Evolutionary conservation across 2,888 invertebrate species (phyloP), one percentile per base, ranked within the genome.

Genomic region (Cosmia trapezina): DNA sequence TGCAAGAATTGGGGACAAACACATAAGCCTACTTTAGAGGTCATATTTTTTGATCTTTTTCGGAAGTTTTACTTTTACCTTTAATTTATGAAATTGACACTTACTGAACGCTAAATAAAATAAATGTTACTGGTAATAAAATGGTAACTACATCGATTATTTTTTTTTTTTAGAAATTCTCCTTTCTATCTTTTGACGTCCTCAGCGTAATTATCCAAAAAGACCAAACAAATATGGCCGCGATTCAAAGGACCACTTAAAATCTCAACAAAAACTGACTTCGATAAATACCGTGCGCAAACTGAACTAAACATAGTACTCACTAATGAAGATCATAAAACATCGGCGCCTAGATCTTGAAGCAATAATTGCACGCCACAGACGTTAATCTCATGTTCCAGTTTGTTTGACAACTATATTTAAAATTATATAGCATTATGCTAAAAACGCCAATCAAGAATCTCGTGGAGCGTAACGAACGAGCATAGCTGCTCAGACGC

Each of bases 401-500:
- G 74, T 81, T 81, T 70, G 70, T 73, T 81, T 85, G 84, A 83
- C 86, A 83, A 87, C 86, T 86, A 79, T 77, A 87, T 88, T 76
- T 75, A 81, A 77, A 86, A 84, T 81, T 83, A 84, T 81, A 85
- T 80, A 85, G 76, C 80, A 89, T 87, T 88, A 87, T 75, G 75
- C 88, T 87, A 81, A 87, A 89, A 87, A 87, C 64, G 90, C 86
- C 89, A 88, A 88, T 89, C 89, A 89, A 87, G 79, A 81, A 81
- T 78, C 78, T 82, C 69, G 70, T 77, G 83, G 78, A 83, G 84
- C 85, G 85, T 78, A 85, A 73, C 77, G 65, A 70, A 78, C 75
- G 59, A 61, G 81, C 71, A 69, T 62, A 83, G 68, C 80, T 68
- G 68, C 57, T 73, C 76, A 63, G 37, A 67, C 57, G 65, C 73